These are phyloP conservation scores for Lydus trimaculatus DNA, from an alignment of 2,888 invertebrate genomes.

Conservation along the genomic window DNA sequence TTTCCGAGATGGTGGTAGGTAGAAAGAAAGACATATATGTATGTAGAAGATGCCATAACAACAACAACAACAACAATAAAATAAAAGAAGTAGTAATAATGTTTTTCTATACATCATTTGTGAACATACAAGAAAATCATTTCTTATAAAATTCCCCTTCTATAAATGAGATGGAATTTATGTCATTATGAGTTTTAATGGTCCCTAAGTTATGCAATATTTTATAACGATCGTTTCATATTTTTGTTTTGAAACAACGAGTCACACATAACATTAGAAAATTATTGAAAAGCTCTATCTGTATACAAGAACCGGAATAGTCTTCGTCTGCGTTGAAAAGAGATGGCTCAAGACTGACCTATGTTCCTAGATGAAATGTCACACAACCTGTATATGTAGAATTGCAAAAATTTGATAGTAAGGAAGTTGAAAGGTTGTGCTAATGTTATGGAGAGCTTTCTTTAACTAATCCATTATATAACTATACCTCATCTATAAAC, in stretches of 20 bases:
- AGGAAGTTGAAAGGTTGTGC: not conserved
- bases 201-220: not conserved
- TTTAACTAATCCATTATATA: constrained; percentile 22
- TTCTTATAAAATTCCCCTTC: not conserved
- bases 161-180: not conserved
- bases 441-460: not conserved
- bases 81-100: constrained; percentile 2
- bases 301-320: too few species aligned
- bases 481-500: constrained; percentile 23
- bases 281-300: not conserved
- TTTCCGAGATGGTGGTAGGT: not conserved
- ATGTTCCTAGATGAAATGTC: too few species aligned
- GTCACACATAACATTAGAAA: constrained; percentile 8
- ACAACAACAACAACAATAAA: too few species aligned
- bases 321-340: too few species aligned
- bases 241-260: not conserved
- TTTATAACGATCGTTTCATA: not conserved
- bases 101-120: too few species aligned
- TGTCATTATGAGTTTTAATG: constrained; percentile 6
- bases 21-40: not conserved
- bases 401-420: not conserved
- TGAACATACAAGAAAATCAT: too few species aligned
- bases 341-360: too few species aligned
- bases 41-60: not conserved
- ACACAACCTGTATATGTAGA: not conserved